phyloP scores from a whole-genome alignment of 2,797 vertebrate species.

The Varecia variegata region DNA sequence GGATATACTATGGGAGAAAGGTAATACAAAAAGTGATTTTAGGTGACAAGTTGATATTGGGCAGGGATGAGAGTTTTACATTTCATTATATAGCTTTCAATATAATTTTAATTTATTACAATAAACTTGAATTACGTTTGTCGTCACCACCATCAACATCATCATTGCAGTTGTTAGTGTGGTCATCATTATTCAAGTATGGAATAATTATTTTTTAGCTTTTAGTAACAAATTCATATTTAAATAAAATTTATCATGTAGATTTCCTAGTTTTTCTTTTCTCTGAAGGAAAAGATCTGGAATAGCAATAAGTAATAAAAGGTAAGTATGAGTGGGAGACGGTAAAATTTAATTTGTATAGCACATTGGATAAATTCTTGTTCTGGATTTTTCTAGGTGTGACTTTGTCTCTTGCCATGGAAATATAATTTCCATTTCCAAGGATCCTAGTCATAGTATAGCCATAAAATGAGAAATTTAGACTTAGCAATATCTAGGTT shows the following conservation, averaged over 20 bases:
- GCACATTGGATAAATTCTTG: neutral
- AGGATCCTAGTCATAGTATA: neutral
- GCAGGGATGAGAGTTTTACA: neutral
- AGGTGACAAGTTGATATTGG: neutral
- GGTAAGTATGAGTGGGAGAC: neutral
- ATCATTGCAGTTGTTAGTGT: neutral
- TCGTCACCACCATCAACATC: neutral
- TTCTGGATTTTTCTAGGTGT: neutral
- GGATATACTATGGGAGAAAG: neutral
- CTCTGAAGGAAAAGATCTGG: neutral
- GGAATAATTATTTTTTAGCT: neutral
- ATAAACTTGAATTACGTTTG: neutral
- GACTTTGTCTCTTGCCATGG: neutral
- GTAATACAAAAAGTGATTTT: neutral
- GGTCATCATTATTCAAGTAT: neutral
- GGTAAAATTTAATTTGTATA: neutral
- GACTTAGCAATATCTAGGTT: neutral
- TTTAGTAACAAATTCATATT: neutral
- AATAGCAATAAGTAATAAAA: neutral
- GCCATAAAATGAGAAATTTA: neutral
- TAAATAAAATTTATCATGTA: neutral
- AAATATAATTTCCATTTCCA: neutral
- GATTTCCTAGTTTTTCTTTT: neutral
- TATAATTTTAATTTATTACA: neutral
- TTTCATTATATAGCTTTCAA: neutral